Evolutionary conservation across 2,797 vertebrate species (phyloP).

Genomic region (Adrianichthys oophorus): DNA sequence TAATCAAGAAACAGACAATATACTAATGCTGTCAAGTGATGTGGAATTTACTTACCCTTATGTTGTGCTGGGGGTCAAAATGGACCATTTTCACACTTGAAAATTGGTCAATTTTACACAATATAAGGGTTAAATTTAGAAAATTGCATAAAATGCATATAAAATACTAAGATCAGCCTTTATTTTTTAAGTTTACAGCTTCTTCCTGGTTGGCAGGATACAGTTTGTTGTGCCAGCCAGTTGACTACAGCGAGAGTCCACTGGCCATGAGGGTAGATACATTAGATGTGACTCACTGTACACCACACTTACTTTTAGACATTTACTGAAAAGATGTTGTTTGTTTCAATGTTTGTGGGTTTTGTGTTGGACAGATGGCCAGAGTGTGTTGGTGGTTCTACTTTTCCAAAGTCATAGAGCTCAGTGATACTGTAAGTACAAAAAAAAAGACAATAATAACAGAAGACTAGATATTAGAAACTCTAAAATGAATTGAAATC

Average conservation of each 20-base stretch:
- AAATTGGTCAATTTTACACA: too few relatives aligned
- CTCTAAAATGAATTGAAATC: too few relatives aligned
- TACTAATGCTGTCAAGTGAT: too few relatives aligned
- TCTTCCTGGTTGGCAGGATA: slow-evolving; percentile 70
- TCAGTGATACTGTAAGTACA: slow-evolving; percentile 71
- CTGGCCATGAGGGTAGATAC: slow-evolving; percentile 65
- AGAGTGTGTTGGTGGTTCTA: slow-evolving; percentile 81
- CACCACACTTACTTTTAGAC: not conserved
- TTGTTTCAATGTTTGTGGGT: not conserved
- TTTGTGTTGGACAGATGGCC: slow-evolving; percentile 80
- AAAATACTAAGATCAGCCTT: slow-evolving; percentile 26
- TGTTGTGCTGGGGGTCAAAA: too few relatives aligned
- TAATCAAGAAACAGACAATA: too few relatives aligned
- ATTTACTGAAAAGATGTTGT: not conserved
- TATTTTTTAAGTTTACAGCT: slow-evolving; percentile 71
- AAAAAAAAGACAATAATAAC: too few relatives aligned
- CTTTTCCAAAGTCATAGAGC: slow-evolving; percentile 79
- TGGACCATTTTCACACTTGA: too few relatives aligned
- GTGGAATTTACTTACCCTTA: too few relatives aligned
- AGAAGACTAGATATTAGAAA: too few relatives aligned
- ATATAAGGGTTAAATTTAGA: too few relatives aligned
- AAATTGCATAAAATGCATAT: not conserved
- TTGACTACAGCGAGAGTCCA: slow-evolving; percentile 68
- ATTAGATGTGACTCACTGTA: too few relatives aligned
- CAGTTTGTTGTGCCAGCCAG: slow-evolving; percentile 78